phyloP scores from a whole-genome alignment of 2,113 vertebrate genomes.

The Megalops atlanticus region DNA sequence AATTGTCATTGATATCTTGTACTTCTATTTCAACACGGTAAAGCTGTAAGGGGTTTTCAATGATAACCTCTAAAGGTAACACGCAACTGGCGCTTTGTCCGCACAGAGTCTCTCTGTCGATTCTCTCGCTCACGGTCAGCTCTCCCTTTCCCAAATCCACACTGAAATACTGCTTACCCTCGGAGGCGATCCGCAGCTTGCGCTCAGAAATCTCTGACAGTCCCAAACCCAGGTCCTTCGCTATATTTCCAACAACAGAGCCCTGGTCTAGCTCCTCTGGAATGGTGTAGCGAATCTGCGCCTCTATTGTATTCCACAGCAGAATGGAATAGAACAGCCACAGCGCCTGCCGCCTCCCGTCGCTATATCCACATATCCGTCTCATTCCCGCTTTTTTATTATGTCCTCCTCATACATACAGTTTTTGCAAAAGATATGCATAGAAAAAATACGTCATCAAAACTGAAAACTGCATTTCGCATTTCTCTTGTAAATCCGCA shows the following conservation, averaged over 20 bases:
- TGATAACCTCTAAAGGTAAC: constrained; percentile 72
- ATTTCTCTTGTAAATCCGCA: constrained; percentile 57
- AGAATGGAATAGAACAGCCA: too few species aligned
- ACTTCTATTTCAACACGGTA: constrained; percentile 77
- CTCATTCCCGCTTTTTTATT: too few species aligned
- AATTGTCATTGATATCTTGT: constrained; percentile 82
- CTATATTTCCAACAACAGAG: constrained; percentile 77
- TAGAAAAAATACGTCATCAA: constrained; percentile 70
- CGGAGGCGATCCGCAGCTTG: constrained; percentile 71
- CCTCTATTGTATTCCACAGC: constrained; percentile 72
- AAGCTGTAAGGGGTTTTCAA: constrained; percentile 77
- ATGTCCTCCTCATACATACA: constrained; percentile 62
- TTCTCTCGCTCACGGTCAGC: constrained; percentile 71
- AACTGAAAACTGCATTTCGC: constrained; percentile 69
- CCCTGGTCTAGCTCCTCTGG: constrained; percentile 77
- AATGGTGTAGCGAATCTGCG: constrained; percentile 72
- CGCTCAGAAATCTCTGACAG: constrained; percentile 68
- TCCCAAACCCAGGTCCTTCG: constrained; percentile 77
- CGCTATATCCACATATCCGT: too few species aligned
- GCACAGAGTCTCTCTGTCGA: constrained; percentile 81
- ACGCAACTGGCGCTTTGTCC: constrained; percentile 70
- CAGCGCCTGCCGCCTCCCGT: constrained; percentile 46
- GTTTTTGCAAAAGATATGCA: constrained; percentile 50
- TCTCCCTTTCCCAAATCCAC: constrained; percentile 71
- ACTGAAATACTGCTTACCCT: constrained; percentile 70